Evolutionary conservation across 2,888 invertebrate genomes (phyloP).

Genomic region (Eupithecia abbreviata): DNA sequence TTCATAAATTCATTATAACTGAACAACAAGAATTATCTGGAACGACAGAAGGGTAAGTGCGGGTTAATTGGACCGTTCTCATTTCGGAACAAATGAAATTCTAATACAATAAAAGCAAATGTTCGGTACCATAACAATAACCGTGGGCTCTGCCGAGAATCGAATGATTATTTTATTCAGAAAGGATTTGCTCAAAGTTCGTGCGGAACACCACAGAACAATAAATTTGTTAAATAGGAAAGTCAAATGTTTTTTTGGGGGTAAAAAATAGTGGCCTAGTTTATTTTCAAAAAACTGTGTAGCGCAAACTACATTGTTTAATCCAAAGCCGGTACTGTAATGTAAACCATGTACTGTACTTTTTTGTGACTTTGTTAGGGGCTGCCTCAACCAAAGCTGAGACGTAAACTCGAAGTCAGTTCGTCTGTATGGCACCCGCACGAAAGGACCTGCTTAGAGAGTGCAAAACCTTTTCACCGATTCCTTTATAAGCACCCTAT

Average conservation of each 20-base stretch:
- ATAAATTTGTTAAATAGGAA: constrained; percentile 10
- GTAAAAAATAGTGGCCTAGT: neutral
- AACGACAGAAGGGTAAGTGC: constrained; percentile 47
- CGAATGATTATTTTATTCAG: constrained; percentile 42
- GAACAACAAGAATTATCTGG: constrained; percentile 37
- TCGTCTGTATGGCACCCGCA: too few relatives aligned
- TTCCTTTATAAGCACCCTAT: too few relatives aligned
- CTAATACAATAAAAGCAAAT: constrained; percentile 46
- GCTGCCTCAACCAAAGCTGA: too few relatives aligned
- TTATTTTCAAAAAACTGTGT: neutral
- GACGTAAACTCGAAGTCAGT: too few relatives aligned
- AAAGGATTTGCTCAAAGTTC: constrained; percentile 24
- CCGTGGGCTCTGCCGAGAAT: constrained; percentile 30
- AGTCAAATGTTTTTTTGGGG: too few relatives aligned
- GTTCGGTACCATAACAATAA: constrained; percentile 40
- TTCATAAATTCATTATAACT: constrained; percentile 39
- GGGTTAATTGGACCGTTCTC: constrained; percentile 53
- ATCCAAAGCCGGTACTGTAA: too few relatives aligned
- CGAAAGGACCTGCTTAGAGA: too few relatives aligned
- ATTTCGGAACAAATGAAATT: constrained; percentile 47
- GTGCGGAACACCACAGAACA: constrained; percentile 5
- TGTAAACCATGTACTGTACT: too few relatives aligned
- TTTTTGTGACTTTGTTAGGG: too few relatives aligned
- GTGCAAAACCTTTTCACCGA: too few relatives aligned
- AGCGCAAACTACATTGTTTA: neutral